phyloP scores from a whole-genome alignment of 2,888 invertebrate species.

The Lithodes maja region DNA sequence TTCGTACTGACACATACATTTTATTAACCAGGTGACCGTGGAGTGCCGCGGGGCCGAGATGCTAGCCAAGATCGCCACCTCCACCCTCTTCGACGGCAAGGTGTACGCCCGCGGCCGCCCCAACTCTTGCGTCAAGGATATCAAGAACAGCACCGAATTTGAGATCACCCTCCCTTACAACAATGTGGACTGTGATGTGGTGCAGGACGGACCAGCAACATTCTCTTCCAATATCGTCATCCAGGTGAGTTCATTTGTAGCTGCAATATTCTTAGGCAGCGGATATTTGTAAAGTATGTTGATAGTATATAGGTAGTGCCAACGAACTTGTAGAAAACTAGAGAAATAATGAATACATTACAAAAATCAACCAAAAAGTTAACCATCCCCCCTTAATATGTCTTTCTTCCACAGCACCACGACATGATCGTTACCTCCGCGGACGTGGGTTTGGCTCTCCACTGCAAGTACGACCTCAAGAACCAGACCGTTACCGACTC shows the following conservation, averaged over 20 bases:
- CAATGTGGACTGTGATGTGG: constrained; percentile 75
- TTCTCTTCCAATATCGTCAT: constrained; percentile 75
- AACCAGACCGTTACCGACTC: constrained; percentile 76
- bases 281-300: too few species aligned
- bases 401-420: constrained; percentile 73
- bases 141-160: constrained; percentile 74
- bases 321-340: background rate
- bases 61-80: constrained; percentile 75
- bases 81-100: constrained; percentile 76
- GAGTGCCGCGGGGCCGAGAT: constrained; percentile 76
- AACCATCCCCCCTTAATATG: background rate
- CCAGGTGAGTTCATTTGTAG: constrained; percentile 72
- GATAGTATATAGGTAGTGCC: too few species aligned
- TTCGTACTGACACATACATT: too few species aligned
- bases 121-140: constrained; percentile 76
- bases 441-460: constrained; percentile 76
- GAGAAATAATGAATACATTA: background rate
- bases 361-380: background rate
- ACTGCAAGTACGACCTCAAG: constrained; percentile 76
- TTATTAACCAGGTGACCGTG: constrained; percentile 72
- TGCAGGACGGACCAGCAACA: constrained; percentile 73
- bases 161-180: constrained; percentile 75
- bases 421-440: constrained; percentile 76
- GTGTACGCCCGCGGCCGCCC: constrained; percentile 76
- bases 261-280: too few species aligned